Evolutionary conservation across 2,113 vertebrate genomes (phyloP).

Genomic region (Pitta sordida): DNA sequence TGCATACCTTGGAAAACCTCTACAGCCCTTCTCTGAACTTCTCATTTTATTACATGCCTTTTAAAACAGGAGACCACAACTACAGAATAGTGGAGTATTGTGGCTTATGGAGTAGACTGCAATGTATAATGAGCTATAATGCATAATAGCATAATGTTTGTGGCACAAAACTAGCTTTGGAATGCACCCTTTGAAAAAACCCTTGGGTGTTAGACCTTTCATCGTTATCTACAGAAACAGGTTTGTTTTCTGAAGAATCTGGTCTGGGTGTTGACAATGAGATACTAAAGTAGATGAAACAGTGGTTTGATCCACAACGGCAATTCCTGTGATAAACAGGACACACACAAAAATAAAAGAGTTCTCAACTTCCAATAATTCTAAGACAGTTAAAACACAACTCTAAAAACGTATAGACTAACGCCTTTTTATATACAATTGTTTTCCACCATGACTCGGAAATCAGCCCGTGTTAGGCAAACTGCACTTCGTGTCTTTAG

Average conservation of each 20-base stretch:
- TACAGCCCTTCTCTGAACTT: neutral
- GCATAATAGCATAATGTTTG: neutral
- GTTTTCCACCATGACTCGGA: neutral
- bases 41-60: neutral
- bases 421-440: neutral
- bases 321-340: neutral
- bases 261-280: rapidly evolving
- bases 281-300: neutral
- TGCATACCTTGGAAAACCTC: neutral
- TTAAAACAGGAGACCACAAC: neutral
- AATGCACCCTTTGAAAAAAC: neutral
- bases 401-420: neutral
- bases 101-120: neutral
- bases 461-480: neutral
- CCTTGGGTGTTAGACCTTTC: neutral
- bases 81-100: neutral
- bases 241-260: neutral
- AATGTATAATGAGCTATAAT: neutral
- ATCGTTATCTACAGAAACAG: neutral
- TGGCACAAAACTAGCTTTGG: neutral
- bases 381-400: neutral
- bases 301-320: neutral
- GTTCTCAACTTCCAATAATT: neutral
- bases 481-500: neutral
- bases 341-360: neutral